These are phyloP conservation scores for Stomorhina lunata DNA, from an alignment of 2,888 invertebrate genomes.

Conservation along the genomic window DNA sequence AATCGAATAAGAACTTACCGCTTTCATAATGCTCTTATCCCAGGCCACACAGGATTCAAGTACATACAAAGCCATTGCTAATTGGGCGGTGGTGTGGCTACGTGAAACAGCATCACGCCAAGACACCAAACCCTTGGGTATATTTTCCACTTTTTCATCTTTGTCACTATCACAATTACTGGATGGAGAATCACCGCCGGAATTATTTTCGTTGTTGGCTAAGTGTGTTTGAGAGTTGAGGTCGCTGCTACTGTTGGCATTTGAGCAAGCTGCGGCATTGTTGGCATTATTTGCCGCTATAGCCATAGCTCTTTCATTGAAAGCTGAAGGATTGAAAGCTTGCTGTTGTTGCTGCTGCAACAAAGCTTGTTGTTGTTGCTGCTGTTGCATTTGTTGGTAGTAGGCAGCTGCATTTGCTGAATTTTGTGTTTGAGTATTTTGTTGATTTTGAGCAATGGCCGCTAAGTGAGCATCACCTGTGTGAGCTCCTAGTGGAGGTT, in stretches of 20 bases:
- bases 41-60: conserved; percentile 96
- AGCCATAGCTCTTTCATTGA: conserved; percentile 76
- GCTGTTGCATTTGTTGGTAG: conserved; percentile 76
- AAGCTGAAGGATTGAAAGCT: conserved; percentile 72
- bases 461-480: conserved; percentile 84
- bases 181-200: conserved; percentile 76
- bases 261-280: conserved; percentile 60
- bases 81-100: conserved; percentile 92
- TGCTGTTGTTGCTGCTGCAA: conserved; percentile 73
- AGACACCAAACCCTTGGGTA: conserved; percentile 84
- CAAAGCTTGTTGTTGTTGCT: conserved; percentile 74
- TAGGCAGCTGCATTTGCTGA: conserved; percentile 79
- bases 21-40: conserved; percentile 99
- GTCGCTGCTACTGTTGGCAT: conserved; percentile 55
- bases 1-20: conserved; percentile 87
- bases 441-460: conserved; percentile 81
- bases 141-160: conserved; percentile 78
- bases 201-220: conserved; percentile 71
- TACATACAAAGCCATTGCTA: conserved; percentile 93
- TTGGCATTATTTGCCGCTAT: conserved; percentile 73
- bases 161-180: conserved; percentile 79
- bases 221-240: conserved; percentile 52
- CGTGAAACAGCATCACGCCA: conserved; percentile 95
- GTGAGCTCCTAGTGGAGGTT: conserved; percentile 89
- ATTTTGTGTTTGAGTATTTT: conserved; percentile 78